These are phyloP conservation scores for Enteromius mattozi DNA, from an alignment of 2,797 vertebrate genomes.

Conservation along the genomic window DNA sequence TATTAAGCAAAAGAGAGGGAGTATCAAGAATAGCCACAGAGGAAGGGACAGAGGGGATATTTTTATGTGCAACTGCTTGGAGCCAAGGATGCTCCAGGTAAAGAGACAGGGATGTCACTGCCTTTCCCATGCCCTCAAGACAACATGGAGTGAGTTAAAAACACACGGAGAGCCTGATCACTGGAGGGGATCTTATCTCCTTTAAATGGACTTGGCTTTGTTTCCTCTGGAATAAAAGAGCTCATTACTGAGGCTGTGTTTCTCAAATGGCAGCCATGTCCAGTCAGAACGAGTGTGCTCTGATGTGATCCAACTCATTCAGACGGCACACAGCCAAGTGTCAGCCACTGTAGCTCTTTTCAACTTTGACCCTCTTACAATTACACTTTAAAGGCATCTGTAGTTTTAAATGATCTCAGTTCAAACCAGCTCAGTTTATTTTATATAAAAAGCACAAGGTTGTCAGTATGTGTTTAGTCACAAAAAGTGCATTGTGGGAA, in stretches of 20 bases:
- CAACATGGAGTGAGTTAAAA: conserved; percentile 16
- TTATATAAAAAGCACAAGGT: neutral
- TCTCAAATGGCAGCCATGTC: conserved; percentile 47
- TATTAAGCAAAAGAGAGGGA: conserved; percentile 46
- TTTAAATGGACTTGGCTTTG: conserved; percentile 55
- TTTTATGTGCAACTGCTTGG: conserved; percentile 24
- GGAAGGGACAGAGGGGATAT: conserved; percentile 42
- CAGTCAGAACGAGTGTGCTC: conserved; percentile 24
- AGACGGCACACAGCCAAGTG: conserved; percentile 37
- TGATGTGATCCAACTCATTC: conserved; percentile 26
- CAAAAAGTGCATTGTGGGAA: neutral
- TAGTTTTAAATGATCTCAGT: neutral
- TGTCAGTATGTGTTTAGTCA: neutral
- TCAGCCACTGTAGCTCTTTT: conserved; percentile 2
- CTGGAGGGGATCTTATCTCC: conserved; percentile 39
- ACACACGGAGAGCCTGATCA: conserved; percentile 29
- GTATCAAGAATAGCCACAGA: conserved; percentile 46
- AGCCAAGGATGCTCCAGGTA: conserved; percentile 39
- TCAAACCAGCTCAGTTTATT: conserved; percentile 7
- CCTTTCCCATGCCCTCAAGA: conserved; percentile 23
- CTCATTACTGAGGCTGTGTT: conserved; percentile 38
- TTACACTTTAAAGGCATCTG: conserved; percentile 7
- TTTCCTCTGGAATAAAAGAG: conserved; percentile 53
- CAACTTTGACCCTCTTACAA: conserved; percentile 13
- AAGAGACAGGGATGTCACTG: conserved; percentile 39